Percentiles rank a stretch among this genome's conserved stretches.
These are phyloP conservation scores for Acanthosepion pharaonis DNA, from an alignment of 2,888 invertebrate species.

Conservation along the genomic window DNA sequence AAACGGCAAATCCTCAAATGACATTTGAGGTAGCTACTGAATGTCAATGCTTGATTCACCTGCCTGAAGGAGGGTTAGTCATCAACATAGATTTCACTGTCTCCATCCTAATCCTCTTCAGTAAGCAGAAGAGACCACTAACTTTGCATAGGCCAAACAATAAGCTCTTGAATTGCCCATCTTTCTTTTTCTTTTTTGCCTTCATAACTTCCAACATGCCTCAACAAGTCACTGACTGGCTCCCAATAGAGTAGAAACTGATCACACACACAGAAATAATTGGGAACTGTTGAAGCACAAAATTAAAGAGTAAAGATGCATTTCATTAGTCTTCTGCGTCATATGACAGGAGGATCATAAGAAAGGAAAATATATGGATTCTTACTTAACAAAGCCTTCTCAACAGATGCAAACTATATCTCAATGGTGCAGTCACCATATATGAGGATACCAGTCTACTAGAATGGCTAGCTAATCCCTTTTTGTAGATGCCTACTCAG, in stretches of 20 bases:
- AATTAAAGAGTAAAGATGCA: not conserved
- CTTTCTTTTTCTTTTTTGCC: not conserved
- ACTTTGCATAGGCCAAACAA: not conserved
- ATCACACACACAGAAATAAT: not conserved
- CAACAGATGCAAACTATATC: not conserved
- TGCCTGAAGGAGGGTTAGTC: not conserved
- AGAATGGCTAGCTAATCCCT: no score
- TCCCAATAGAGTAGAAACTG: not conserved
- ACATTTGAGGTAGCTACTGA: not conserved
- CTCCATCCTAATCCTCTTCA: not conserved
- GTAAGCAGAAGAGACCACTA: not conserved
- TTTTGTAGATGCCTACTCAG: no score
- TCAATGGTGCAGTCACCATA: no score
- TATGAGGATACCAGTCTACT: no score
- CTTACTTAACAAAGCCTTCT: not conserved
- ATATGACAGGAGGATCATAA: not conserved
- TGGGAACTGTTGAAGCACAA: not conserved
- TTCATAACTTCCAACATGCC: not conserved
- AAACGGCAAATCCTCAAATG: not conserved
- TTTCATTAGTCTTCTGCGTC: not conserved
- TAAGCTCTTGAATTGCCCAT: not conserved
- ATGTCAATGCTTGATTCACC: not conserved
- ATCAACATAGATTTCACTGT: not conserved
- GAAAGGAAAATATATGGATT: not conserved
- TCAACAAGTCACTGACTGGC: not conserved